Base-by-base conservation (phyloP, 2,113 vertebrate species). In the Oxyura jamaicensis region DNA sequence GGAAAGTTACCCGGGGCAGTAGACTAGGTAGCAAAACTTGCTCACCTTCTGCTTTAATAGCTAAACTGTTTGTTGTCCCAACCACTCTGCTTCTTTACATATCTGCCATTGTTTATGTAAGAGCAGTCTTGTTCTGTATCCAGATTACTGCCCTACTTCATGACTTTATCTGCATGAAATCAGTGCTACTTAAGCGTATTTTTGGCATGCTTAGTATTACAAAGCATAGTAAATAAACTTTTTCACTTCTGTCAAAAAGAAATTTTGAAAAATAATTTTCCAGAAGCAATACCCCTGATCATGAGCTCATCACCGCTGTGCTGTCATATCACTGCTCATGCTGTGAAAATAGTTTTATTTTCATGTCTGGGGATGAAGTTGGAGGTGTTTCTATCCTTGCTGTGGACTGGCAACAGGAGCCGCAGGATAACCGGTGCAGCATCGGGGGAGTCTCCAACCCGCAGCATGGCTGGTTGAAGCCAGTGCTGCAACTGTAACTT, bases 71-170 rank as follows among this genome's bases (percentile, higher is more conserved):
- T 48, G 11, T 28, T 42, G 42, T 55, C 36, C n/a, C 56, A 28
- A 0, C n/a, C 11, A 3, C 0, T 0, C 44, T 46, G 66, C 5
- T 84, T 1, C 35, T 84, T 71, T 48, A 9, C 5, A 3, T 58
- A n/a, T 26, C 18, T 69, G 25, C 41, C 25, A 6, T 36, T 41
- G 5, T 11, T 56, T 33, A 3, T 41, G 29, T 60, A 35, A 29
- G 36, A 33, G 42, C 22, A 15, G 6, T 5, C 50, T 55, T 21
- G 21, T 26, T 83, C 41, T 36, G 53, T 59, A 60, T 33, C 13
- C 44, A 22, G 28, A 50, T 83, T 46, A 3, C 23, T 56, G 80
- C 19, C 48, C 35, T 62, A 2, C 39, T 86, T 42, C 16, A 3
- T 44, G 71, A n/a, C 42, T 72, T 68, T 6, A 14, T 21, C 36